Evolutionary conservation across 2,113 vertebrate genomes (phyloP), one percentile per base, ranked within the genome.

Genomic region (Dasypus novemcinctus): DNA sequence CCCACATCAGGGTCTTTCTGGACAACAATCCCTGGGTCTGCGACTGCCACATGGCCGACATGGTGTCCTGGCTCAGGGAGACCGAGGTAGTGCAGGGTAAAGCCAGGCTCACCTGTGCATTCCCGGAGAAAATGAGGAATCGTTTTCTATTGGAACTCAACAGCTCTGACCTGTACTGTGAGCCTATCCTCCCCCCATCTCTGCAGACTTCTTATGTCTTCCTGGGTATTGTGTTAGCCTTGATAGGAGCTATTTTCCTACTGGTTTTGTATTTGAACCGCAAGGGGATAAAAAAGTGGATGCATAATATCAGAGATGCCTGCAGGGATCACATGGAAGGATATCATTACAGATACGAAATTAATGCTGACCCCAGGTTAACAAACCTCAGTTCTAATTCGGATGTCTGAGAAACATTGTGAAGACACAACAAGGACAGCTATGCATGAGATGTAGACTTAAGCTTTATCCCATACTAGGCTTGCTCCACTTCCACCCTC

Each of bases 271-370:
- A 99, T 98, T 98, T 99, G 97, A 99, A 99, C 98, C 98, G 99
- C 90, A 99, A 99, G 97, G 99, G 99, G 85, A 99, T 99, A 98
- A 99, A 99, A 98, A 99, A 99, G 96, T 99, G 99, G 99, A 99
- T 99, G 81, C 99, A 99, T 97, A 99, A 99, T 98, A 99, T 99
- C 97, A 98, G 99, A 97, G 99, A 99, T 75, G 99, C 99, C 78
- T 99, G 99, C 98, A 98, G 99, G 98, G 99, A 99, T 98, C 99
- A 99, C 97, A 99, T 99, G 99, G 99, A 99, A 97, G 99, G 99
- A 12, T 99, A 99, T 98, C 99, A 99, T 98, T 99, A 99, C 98
- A 98, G 99, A 98, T 99, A 99, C 0, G 99, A 99, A 98, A 99
- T 99, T 95, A 99, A 99, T 85, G 99, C 99, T 13, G 99, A 99